Evolutionary conservation across 2,797 vertebrate genomes (phyloP).

Genomic region (Valencia hispanica): DNA sequence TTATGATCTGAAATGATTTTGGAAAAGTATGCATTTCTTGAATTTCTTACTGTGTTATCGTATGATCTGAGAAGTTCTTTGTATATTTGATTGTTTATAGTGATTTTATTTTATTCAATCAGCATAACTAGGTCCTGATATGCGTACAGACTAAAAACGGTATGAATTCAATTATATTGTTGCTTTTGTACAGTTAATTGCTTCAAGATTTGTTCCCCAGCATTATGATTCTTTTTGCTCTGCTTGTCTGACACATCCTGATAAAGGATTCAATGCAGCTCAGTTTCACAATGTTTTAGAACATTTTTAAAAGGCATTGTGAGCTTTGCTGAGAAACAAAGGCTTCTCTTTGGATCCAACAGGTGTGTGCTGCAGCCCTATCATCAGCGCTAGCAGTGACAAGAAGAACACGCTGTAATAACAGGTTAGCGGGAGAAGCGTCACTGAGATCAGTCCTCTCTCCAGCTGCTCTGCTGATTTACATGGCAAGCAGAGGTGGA

Average conservation of each 20-base stretch:
- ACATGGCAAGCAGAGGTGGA: slow-evolving; percentile 55
- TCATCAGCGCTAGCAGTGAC: slow-evolving; percentile 24
- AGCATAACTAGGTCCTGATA: too few relatives aligned
- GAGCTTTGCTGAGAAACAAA: slow-evolving; percentile 14
- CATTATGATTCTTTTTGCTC: slow-evolving; percentile 16
- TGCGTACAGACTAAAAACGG: background rate
- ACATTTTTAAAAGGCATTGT: slow-evolving; percentile 36
- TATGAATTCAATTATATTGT: background rate
- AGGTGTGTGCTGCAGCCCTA: slow-evolving; percentile 45
- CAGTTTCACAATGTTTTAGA: slow-evolving; percentile 35
- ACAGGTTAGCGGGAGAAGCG: slow-evolving; percentile 22
- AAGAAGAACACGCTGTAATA: slow-evolving; percentile 53
- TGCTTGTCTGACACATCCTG: slow-evolving; percentile 16
- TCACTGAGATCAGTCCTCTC: slow-evolving; percentile 14
- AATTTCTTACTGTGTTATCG: too few relatives aligned
- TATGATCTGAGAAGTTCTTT: too few relatives aligned
- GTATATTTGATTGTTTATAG: too few relatives aligned
- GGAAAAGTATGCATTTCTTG: too few relatives aligned
- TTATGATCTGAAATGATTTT: too few relatives aligned
- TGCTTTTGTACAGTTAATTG: background rate
- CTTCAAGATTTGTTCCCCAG: background rate
- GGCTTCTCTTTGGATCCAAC: slow-evolving; percentile 33
- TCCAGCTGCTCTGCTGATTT: slow-evolving; percentile 52
- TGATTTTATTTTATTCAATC: too few relatives aligned
- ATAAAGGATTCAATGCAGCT: slow-evolving; percentile 24